Base-by-base conservation (phyloP, 1,140 invertebrate genomes). In the Diachasmimorpha longicaudata region DNA sequence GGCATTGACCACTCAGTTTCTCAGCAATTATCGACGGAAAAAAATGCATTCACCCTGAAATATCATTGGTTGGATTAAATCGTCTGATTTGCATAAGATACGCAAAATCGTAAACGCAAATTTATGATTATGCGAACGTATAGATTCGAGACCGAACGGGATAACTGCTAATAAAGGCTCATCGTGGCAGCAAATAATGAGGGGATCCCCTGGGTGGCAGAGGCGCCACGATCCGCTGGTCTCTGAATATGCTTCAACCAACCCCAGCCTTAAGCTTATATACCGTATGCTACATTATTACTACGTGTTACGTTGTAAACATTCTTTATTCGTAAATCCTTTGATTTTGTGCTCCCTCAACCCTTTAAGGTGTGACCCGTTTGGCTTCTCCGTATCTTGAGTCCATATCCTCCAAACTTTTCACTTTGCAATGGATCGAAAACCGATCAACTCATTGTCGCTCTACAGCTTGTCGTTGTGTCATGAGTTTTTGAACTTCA, bases 11-110 rank as follows among this genome's bases (percentile, higher is more conserved):
- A 42, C 39, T 42, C 39, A 42, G 39, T 42, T 42, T 42, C 39
- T 42, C 39, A 42, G 9, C 39, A 42, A 42, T 42, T 46, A 25
- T 37, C 23, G 46, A 70, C 14, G 25, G 55, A 52, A 72, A 44
- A 69, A 76, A 46, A 46, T 23, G 87, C 87, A 87, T 87, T 87
- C 83, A 81, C 85, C 80, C 81, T 83, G 81, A 85, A 85, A 85
- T 84, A 85, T 85, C 81, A 79, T 79, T 72, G 66, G n/a, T 66
- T 79, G 83, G 83, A 87, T 88, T 86, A 86, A 88, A 88, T 86
- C 84, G 84, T 85, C 87, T 88, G 80, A 87, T 89, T 89, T 89
- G 85, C 87, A 89, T 89, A 88, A 88, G 83, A 87, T 87, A 88
- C 83, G 85, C 73, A 85, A 46, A 86, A 84, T 79, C 81, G 86